Evolutionary conservation across 2,888 invertebrate species (phyloP), one percentile per base, ranked within the genome.

Genomic region (Diplolepis rosae): DNA sequence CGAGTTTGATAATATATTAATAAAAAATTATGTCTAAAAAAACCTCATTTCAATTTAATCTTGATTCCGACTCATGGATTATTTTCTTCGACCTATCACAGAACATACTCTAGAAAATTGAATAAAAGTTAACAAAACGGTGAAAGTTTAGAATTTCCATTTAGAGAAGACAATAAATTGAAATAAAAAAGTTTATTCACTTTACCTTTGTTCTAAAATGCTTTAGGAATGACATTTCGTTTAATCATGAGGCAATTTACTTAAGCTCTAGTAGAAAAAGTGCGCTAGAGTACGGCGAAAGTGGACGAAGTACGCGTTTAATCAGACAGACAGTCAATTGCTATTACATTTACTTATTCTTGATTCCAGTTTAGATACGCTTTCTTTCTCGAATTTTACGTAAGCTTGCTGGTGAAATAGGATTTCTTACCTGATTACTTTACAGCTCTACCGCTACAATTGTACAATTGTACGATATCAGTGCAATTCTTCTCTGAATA

Each of bases 401-500:
- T 24, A 61, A 61, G 24, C 39, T 61, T 61, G n/a, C 61, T 61
- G 35, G 39, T 39, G 7, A 61, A 39, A 61, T 61, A 61, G n/a
- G 39, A 61, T 39, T 61, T 61, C 61, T 61, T 24, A 24, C n/a
- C 7, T 27, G 35, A 61, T 39, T 61, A 39, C 39, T 39, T 39
- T 13, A 39, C 35, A 35, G 54, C 13, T 32, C 56, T 22, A 35
- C 22, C 35, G 18, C 35, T 56, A 32, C 18, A 35, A 32, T 56
- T 56, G 22, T 32, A 56, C 11, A 32, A 56, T 22, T 56, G 22
- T 32, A 56, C 11, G 56, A 56, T 22, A 54, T 54, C 32, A 15
- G 6, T 54, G 54, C 30, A 35, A 56, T 54, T 54, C 54, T 51
- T 15, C 22, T 18, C 2, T 54, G 30, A 32, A 54, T 54, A 32